Evolutionary conservation across 2,113 vertebrate species (phyloP), one percentile per base, ranked within the genome.

Genomic region (Procavia capensis): DNA sequence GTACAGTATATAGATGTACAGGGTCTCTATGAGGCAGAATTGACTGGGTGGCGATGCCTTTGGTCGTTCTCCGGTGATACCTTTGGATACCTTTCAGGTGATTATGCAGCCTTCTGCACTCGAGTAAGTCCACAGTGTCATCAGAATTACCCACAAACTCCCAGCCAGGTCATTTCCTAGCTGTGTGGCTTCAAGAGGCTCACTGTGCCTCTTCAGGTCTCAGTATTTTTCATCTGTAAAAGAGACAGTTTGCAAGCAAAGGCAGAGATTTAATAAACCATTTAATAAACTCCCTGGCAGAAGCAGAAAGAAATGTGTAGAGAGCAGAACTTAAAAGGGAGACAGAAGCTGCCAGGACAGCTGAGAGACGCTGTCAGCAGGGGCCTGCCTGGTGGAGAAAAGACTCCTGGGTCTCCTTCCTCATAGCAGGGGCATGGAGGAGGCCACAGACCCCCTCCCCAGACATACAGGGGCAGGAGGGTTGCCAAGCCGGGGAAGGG

Each of bases 201-300:
- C 86, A 70, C 66, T 54, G 85, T 36, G 24, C 41, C 88, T 57
- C 47, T 90, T 85, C 27, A 43, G 85, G 47, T 78, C 66, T 85
- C 13, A 2, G 20, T 45, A 36, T 43, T 88, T 96, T 85, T 59
- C 68, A 88, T 82, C 57, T 74, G 88, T 70, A 59, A 92, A 93
- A 94, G 93, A 96, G 95, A 93, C 57, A 50, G 85, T 90, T 92
- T 87, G 72, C 85, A 88, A 89, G 91, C 85, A 64, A 80, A 96
- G 94, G 72, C 76, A 93, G 90, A 83, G 59, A 80, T 95, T 94
- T 93, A 97, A 97, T 96, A 96, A 97, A 94, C 82, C 79, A 87
- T 88, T 92, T 96, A 93, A 97, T 97, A 85, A 97, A 97, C 68
- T 97, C 82, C 68, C 81, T 92, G 97, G 92, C 94, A 92, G 91